Base-by-base conservation (phyloP, 2,888 invertebrate species). In the Sphaerophoria taeniata region DNA sequence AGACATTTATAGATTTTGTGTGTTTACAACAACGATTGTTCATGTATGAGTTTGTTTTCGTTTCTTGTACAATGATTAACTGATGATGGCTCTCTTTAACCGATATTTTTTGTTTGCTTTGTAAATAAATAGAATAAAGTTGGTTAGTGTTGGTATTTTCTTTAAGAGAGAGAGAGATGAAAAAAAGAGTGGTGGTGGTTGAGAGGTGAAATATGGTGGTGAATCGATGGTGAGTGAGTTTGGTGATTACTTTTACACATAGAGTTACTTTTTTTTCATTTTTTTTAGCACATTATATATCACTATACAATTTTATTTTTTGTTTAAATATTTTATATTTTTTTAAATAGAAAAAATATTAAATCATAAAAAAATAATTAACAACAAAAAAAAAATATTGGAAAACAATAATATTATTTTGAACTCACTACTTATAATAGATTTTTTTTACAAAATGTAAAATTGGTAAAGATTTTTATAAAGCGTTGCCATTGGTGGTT, bases 401-500 rank as follows among this genome's bases (percentile, higher is more conserved):
- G 55, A 31, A 85, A 81, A 81, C 47, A 61, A 80, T 43, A 43
- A 4, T 9, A 4, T 76, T n/a, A n/a, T n/a, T n/a, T n/a, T n/a
- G n/a, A 84, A 81, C 76, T 73, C 80, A 76, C 84, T 84, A 84
- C 80, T 85, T 85, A 85, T n/a, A 70, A 76, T 81, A 49, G 72
- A 85, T 76, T 81, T 60, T 39, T 69, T 53, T 81, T 85, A 85
- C 76, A 85, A 72, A 81, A 75, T 85, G 85, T 85, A 85, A 85
- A 85, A 85, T 85, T 85, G 85, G 81, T 85, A 85, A 77, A 84
- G 72, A 87, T n/a, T n/a, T 89, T 89, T 89, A 89, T 89, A 91
- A 91, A 90, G 90, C 89, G 89, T 91, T 90, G 88, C 90, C 90
- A 89, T 91, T 91, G 90, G 92, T 92, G 90, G 92, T 91, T 90